Conservation (phyloP, 2,113 vertebrate species). For the Ciconia stormi region DNA sequence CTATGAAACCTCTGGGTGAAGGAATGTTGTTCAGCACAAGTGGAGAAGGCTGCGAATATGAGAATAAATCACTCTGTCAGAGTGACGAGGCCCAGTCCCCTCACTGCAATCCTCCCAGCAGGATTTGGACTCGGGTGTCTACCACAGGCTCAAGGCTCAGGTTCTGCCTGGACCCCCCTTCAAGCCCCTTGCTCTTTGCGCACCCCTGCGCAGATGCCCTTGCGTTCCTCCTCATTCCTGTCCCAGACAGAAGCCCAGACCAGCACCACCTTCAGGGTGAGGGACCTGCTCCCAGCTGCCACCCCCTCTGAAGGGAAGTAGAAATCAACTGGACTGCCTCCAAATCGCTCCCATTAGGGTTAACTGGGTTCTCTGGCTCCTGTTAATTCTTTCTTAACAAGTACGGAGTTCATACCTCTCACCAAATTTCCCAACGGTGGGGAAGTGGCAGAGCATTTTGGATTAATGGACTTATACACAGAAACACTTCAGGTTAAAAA, state of each 20-base stretch:
- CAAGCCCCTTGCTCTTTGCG: fast-evolving
- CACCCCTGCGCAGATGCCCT: fast-evolving
- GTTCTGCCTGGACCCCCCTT: neutral
- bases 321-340: neutral
- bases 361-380: neutral
- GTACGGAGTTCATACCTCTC: neutral
- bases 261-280: neutral
- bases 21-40: neutral
- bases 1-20: neutral
- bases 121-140: neutral
- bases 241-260: fast-evolving
- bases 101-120: neutral
- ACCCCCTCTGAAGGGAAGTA: neutral
- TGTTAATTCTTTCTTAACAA: neutral
- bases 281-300: neutral
- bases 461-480: neutral
- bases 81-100: neutral
- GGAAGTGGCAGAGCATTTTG: neutral
- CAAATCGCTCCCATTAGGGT: neutral
- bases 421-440: neutral
- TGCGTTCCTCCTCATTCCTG: fast-evolving
- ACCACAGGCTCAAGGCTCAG: neutral
- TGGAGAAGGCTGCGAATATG: neutral
- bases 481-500: neutral
- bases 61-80: neutral